Conservation (phyloP, 2,797 vertebrate genomes). For the Hemitrygon akajei region DNA sequence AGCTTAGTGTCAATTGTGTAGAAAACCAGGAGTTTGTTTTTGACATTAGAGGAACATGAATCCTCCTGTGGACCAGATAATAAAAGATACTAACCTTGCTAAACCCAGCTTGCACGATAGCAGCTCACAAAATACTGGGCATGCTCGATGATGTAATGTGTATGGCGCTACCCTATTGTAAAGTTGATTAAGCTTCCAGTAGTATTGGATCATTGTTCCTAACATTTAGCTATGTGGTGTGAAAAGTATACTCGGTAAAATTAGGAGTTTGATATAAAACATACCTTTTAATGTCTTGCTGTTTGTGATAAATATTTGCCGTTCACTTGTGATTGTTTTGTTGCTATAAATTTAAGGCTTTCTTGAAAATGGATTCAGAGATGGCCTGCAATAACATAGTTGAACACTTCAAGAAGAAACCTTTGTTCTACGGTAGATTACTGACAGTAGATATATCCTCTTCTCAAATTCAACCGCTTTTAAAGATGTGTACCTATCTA, state of each 20-base stretch:
- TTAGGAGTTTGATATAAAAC: neutral
- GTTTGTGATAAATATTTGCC: neutral
- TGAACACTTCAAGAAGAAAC: constrained; percentile 12
- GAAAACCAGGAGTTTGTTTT: neutral
- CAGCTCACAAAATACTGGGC: neutral
- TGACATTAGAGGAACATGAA: neutral
- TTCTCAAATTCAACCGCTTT: neutral
- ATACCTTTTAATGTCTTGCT: neutral
- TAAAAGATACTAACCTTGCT: neutral
- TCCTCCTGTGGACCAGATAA: neutral
- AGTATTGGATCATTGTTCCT: neutral
- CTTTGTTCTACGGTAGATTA: constrained; percentile 19
- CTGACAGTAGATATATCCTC: neutral
- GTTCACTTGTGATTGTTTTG: neutral
- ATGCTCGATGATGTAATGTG: neutral
- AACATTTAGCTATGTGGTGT: neutral
- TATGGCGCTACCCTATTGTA: neutral
- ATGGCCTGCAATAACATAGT: neutral
- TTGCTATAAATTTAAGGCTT: constrained; percentile 6
- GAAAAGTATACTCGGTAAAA: neutral
- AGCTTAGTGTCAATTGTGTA: neutral
- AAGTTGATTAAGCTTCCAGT: neutral
- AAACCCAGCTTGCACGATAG: neutral
- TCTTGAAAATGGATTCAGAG: constrained; percentile 27
- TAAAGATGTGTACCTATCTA: neutral